A percentile compares a stretch with the other conserved stretches of the same genome.
Evolutionary conservation across 2,797 vertebrate genomes (phyloP).

Genomic region (Sebastes variabilis): DNA sequence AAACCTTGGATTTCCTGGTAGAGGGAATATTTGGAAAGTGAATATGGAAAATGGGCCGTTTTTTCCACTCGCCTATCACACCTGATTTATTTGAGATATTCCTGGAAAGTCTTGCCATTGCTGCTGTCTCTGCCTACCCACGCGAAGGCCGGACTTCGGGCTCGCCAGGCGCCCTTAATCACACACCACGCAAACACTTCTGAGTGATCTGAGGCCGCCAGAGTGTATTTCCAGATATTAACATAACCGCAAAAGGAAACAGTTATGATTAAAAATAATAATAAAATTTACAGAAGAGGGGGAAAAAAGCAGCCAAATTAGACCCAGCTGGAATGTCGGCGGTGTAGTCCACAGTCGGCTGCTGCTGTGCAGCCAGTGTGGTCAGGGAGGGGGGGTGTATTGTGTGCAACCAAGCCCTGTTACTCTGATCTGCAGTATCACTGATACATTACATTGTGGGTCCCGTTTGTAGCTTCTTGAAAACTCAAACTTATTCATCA

Average conservation of each 20-base stretch:
- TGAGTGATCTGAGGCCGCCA: conserved; percentile 62
- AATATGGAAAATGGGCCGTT: conserved; percentile 66
- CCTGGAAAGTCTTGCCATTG: conserved; percentile 78
- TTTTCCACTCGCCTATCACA: conserved; percentile 79
- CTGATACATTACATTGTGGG: neutral
- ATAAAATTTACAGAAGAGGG: conserved; percentile 54
- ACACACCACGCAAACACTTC: conserved; percentile 70
- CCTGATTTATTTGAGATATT: conserved; percentile 85
- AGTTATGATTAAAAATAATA: conserved; percentile 80
- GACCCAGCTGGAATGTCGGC: conserved; percentile 68
- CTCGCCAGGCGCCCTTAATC: conserved; percentile 66
- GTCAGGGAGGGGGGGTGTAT: conserved; percentile 7
- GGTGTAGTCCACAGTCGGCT: conserved; percentile 35
- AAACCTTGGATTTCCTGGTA: conserved; percentile 56
- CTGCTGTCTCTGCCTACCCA: conserved; percentile 61
- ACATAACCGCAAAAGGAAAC: conserved; percentile 74
- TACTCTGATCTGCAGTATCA: neutral
- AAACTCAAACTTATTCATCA: neutral
- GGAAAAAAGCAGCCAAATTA: conserved; percentile 55
- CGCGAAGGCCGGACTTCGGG: conserved; percentile 40
- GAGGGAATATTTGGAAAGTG: conserved; percentile 71
- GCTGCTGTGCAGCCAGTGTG: conserved; percentile 47
- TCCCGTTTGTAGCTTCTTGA: neutral
- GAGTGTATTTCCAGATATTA: conserved; percentile 74
- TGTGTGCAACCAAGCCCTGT: neutral